These are phyloP conservation scores for Muricea muricata DNA, from an alignment of 92 coral and sea anemone species.

Conservation along the genomic window DNA sequence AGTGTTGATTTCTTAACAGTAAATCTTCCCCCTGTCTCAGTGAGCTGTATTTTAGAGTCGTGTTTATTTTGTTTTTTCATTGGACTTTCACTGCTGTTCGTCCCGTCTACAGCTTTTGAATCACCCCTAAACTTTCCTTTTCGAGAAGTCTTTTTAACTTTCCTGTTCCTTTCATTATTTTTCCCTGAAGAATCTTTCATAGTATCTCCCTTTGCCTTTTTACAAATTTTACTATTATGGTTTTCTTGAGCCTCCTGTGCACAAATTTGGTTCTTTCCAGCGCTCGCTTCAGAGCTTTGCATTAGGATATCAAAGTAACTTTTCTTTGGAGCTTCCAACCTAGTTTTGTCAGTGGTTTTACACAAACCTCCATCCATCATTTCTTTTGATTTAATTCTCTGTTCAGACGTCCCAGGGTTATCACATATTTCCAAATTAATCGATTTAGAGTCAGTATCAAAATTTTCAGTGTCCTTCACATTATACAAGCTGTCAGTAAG, in stretches of 20 bases:
- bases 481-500: too few species aligned
- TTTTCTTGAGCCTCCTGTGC: neutral
- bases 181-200: neutral
- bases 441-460: too few species aligned
- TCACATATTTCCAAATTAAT: too few species aligned
- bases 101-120: neutral
- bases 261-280: neutral
- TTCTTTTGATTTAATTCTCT: too few species aligned
- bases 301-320: conserved; percentile 26
- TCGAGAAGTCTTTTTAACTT: neutral
- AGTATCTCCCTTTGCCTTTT: neutral
- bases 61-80: neutral
- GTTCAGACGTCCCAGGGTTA: too few species aligned
- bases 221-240: neutral
- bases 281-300: neutral
- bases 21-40: neutral
- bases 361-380: neutral
- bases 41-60: too few species aligned
- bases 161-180: neutral
- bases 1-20: neutral
- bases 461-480: too few species aligned
- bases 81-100: neutral
- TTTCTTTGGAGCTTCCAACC: neutral
- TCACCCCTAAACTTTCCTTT: neutral
- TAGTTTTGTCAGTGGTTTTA: neutral